Percentiles rank a stretch among this genome's conserved stretches.
These are phyloP conservation scores for Philereme transversata DNA, from an alignment of 2,888 invertebrate species.

Conservation along the genomic window DNA sequence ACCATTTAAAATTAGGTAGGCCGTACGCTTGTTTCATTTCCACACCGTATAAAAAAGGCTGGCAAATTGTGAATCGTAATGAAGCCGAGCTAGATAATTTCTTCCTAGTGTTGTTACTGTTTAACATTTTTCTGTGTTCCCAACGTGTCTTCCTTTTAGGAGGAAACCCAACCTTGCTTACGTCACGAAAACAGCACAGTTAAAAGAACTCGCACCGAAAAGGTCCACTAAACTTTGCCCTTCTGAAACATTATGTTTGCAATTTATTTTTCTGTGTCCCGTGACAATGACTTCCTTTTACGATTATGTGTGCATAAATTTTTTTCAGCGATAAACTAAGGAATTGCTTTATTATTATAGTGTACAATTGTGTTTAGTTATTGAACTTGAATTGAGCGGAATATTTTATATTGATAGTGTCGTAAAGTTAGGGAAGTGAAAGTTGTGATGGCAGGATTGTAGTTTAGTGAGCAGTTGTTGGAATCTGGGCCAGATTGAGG, in stretches of 20 bases:
- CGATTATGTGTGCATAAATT: constrained; percentile 35
- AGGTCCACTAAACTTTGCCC: background rate
- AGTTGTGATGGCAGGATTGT: constrained; percentile 2
- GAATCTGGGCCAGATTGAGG: too few species aligned
- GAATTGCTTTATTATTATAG: constrained; percentile 34
- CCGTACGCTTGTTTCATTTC: too few species aligned
- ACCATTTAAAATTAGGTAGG: too few species aligned
- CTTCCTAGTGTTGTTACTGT: constrained; percentile 5
- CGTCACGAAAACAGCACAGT: constrained; percentile 27
- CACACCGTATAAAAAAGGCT: too few species aligned
- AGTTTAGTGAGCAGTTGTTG: too few species aligned
- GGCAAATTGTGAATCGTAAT: too few species aligned
- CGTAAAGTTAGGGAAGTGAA: constrained; percentile 9
- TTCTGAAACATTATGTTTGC: background rate
- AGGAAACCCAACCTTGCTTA: constrained; percentile 10
- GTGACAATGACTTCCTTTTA: constrained; percentile 39
- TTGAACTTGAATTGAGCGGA: constrained; percentile 26
- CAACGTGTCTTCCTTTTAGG: constrained; percentile 15
- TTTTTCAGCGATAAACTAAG: constrained; percentile 36
- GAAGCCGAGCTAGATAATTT: background rate
- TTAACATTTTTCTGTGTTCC: background rate
- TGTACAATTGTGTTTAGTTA: constrained; percentile 31
- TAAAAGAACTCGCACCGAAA: background rate
- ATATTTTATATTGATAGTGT: constrained; percentile 21
- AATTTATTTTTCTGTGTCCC: constrained; percentile 24